phyloP scores from a whole-genome alignment of 2,888 invertebrate genomes.

The Prenolepis imparis region DNA sequence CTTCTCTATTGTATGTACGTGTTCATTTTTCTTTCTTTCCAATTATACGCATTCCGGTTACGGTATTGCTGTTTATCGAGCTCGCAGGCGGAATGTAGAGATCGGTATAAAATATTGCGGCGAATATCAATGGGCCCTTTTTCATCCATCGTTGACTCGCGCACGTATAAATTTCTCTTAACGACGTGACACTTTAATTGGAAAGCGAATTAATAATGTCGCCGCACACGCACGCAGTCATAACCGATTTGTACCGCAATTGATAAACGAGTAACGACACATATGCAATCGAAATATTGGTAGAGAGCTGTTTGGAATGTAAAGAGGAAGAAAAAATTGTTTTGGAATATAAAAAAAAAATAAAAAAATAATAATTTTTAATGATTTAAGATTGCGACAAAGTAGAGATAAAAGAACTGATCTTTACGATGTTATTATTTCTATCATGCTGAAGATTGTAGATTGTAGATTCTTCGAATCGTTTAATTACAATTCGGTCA shows the following conservation, averaged over 20 bases:
- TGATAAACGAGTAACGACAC: conserved; percentile 32
- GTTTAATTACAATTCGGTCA: not conserved
- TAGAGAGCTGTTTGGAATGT: not conserved
- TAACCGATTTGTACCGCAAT: not conserved
- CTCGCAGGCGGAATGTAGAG: conserved; percentile 32
- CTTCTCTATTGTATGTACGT: not conserved
- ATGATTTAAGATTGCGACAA: not conserved
- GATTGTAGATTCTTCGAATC: not conserved
- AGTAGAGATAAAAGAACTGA: not conserved
- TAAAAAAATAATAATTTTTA: conserved; percentile 1
- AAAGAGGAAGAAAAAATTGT: not conserved
- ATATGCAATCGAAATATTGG: conserved; percentile 3
- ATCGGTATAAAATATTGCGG: conserved; percentile 63
- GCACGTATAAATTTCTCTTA: conserved; percentile 59
- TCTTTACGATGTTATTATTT: not conserved
- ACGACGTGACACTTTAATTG: conserved; percentile 57
- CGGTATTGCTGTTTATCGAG: conserved; percentile 60
- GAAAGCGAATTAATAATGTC: conserved; percentile 60
- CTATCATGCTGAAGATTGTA: not conserved
- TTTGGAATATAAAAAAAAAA: not conserved
- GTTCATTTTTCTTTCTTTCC: not conserved
- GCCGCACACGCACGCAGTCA: not conserved
- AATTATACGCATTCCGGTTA: conserved; percentile 14
- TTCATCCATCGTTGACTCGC: conserved; percentile 55
- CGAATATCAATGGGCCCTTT: conserved; percentile 67